These are phyloP conservation scores for Semnornis frantzii DNA, from an alignment of 2,113 vertebrate species.

Conservation along the genomic window DNA sequence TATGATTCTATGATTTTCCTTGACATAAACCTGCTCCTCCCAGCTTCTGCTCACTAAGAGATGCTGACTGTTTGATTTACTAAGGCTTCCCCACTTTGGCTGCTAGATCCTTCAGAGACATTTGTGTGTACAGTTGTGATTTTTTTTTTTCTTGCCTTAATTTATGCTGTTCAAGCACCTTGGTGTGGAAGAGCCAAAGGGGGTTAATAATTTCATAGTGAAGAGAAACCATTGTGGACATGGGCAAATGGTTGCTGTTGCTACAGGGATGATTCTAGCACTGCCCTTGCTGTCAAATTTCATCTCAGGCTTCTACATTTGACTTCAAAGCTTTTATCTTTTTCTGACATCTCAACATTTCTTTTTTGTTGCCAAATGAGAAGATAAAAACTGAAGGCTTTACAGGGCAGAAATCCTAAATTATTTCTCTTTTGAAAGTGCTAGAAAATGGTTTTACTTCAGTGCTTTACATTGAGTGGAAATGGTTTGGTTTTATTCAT, in stretches of 20 bases:
- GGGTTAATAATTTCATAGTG: neutral
- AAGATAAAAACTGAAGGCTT: neutral
- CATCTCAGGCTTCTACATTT: neutral
- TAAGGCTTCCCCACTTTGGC: neutral
- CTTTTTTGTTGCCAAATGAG: neutral
- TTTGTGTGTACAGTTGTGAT: neutral
- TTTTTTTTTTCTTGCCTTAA: neutral
- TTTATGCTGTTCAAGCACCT: neutral
- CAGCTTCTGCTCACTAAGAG: neutral
- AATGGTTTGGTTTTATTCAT: neutral
- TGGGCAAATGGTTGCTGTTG: neutral
- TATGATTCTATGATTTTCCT: no score
- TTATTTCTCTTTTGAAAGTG: neutral
- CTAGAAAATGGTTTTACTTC: neutral
- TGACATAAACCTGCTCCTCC: neutral
- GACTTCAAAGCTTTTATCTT: neutral
- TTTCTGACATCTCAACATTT: neutral
- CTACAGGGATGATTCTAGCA: neutral
- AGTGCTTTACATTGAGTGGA: neutral
- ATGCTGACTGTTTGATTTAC: neutral
- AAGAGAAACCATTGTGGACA: neutral
- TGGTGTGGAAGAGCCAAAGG: neutral
- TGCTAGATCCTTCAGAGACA: no score
- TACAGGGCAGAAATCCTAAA: neutral
- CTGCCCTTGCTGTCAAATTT: neutral